Evolutionary conservation across 2,113 vertebrate genomes (phyloP), one percentile per base, ranked within the genome.

Genomic region (Eira barbara): DNA sequence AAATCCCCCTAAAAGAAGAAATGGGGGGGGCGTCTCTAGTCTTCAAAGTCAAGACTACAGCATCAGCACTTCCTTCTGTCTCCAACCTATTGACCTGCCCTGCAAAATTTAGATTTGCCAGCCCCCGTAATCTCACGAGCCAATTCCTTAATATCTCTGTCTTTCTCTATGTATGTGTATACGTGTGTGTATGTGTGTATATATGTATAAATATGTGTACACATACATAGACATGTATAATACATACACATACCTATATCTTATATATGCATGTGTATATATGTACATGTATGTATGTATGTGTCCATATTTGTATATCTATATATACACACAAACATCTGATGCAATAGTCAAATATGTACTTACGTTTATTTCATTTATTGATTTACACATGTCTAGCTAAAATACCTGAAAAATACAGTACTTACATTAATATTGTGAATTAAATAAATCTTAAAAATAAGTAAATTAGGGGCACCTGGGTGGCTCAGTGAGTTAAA

Each of bases 381-480:
- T 89, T 91, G 87, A 52, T 80, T 89, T 95, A 63, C 36, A 47
- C 29, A 42, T 67, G 12, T 9, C 2, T 87, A 76, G 23, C 93
- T 65, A 73, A 95, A 95, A 90, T 31, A 94, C 7, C 25, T 59
- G n/a, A 65, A 79, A 94, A 85, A 78, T 5, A 76, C 4, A 91
- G 65, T 42, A 12, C 47, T 97, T 88, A 55, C 20, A 29, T 71
- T 71, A 89, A 95, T 63, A 89, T 4, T 65, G 36, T 87, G 47
- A 95, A 74, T 91, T 34, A 89, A 95, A 89, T 79, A 71, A 80
- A 87, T 45, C 34, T 88, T 74, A 82, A 61, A 96, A 89, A 65
- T 92, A 93, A 96, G 86, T 94, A 47, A 63, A 76, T 94, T 76
- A 88, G 39, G 39, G 39, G 39, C 39, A 42, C 39, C 39, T 4